Evolutionary conservation across 2,797 vertebrate species (phyloP).

Genomic region (Melanotaenia trifasciata): DNA sequence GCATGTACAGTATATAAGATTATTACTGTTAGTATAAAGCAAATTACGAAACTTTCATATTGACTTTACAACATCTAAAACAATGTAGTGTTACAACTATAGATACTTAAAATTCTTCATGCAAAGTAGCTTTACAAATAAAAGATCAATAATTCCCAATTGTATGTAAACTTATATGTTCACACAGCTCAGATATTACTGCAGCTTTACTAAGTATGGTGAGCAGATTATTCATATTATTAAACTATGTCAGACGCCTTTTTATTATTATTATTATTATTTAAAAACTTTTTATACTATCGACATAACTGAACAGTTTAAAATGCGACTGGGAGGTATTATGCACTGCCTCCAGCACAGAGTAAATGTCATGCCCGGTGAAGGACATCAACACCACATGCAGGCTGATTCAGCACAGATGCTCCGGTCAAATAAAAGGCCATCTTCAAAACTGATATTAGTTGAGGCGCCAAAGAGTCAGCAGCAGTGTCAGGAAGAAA

Average conservation of each 20-base stretch:
- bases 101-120: not conserved
- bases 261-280: too few species aligned
- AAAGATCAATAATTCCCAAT: not conserved
- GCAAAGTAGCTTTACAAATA: not conserved
- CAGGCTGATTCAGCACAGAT: constrained; percentile 47
- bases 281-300: not conserved
- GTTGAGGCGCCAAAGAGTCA: constrained; percentile 34
- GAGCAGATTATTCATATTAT: too few species aligned
- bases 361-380: constrained; percentile 54
- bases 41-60: not conserved
- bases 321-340: not conserved
- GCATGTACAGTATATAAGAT: not conserved
- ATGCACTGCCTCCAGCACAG: not conserved
- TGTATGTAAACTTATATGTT: not conserved
- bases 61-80: not conserved
- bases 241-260: too few species aligned
- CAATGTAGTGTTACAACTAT: not conserved
- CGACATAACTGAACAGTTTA: not conserved
- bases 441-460: constrained; percentile 27
- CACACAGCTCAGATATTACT: not conserved
- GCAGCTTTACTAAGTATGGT: not conserved
- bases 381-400: constrained; percentile 29
- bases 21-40: not conserved
- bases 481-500: not conserved
- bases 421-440: constrained; percentile 19